These are phyloP conservation scores for Pollimyrus isidori DNA, from an alignment of 2,113 vertebrate genomes.

Conservation along the genomic window DNA sequence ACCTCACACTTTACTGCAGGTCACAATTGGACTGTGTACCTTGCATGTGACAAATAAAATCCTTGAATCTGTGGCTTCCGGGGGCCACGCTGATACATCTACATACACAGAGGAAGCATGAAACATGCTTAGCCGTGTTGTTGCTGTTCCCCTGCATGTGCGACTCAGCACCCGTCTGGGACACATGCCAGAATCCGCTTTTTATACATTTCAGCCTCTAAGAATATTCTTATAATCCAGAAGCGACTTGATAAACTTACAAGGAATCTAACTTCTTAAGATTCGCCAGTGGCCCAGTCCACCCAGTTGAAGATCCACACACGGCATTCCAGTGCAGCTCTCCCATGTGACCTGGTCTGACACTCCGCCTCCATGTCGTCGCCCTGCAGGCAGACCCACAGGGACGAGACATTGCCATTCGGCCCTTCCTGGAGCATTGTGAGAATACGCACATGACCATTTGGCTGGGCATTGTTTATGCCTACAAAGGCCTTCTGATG, in stretches of 20 bases:
- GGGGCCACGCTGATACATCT: background rate
- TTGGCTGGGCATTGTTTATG: constrained; percentile 98
- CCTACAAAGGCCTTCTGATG: constrained; percentile 98
- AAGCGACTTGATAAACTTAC: background rate
- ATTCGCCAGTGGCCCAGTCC: background rate
- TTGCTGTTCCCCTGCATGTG: background rate
- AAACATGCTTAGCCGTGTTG: background rate
- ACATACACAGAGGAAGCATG: background rate
- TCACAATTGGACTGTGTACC: background rate
- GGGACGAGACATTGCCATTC: constrained; percentile 91
- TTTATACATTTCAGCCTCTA: background rate
- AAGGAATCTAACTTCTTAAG: background rate
- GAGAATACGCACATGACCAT: constrained; percentile 99
- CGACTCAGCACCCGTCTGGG: background rate
- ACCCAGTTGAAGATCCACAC: background rate
- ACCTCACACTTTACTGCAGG: background rate
- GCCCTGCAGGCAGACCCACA: constrained; percentile 82
- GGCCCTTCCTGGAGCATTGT: constrained; percentile 95
- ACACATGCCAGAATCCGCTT: background rate
- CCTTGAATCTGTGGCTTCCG: background rate
- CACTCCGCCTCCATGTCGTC: constrained; percentile 10
- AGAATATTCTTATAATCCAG: background rate
- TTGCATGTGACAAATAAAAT: background rate
- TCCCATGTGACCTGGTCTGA: background rate
- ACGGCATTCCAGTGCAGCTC: background rate